Base-by-base conservation (phyloP, 2,888 invertebrate species). In the Onthophagus sagittarius region DNA sequence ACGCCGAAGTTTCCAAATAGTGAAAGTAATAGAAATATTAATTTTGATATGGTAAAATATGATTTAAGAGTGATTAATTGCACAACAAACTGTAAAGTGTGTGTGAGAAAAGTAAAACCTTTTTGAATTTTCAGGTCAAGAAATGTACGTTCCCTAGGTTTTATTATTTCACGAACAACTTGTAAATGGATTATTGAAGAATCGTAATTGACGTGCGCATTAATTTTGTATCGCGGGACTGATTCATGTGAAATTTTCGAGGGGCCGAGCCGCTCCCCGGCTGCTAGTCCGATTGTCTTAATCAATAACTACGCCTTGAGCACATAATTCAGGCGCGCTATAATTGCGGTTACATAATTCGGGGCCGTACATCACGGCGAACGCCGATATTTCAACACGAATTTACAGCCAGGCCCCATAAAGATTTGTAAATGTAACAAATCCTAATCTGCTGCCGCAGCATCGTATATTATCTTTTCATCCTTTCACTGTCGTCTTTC, bases 381-480 rank as follows among this genome's bases (percentile, higher is more conserved):
- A 62, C 67, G 39, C 33, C 63, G 65, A 72, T 72, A 64, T 72
- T 72, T 72, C 65, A 64, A 33, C 15, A 72, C 63, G n/a, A 72
- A 72, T 72, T 72, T 72, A 64, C 72, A 32, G 14, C 67, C 15
- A 0, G 15, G 72, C 33, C 67, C 23, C 23, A 53, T 53, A 72
- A 72, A 39, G 67, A 72, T 65, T 67, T 72, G 32, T 39, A 67
- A 65, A 53, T 72, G 72, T 64, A 72, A 72, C 67, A 72, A 67
- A 65, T 72, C 65, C 72, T 72, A 31, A 39, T 64, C 64, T 15
- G 39, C 53, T 72, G n/a, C 67, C 65, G 23, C 71, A 31, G 23
- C 23, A 64, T 11, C 31, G 70, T 15, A 53, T 65, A 65, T 67
- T 39, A 15, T 14, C 14, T 14, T 39, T 15, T 63, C 39, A 15